phyloP scores from a whole-genome alignment of 2,888 invertebrate genomes.

The Merodon equestris region DNA sequence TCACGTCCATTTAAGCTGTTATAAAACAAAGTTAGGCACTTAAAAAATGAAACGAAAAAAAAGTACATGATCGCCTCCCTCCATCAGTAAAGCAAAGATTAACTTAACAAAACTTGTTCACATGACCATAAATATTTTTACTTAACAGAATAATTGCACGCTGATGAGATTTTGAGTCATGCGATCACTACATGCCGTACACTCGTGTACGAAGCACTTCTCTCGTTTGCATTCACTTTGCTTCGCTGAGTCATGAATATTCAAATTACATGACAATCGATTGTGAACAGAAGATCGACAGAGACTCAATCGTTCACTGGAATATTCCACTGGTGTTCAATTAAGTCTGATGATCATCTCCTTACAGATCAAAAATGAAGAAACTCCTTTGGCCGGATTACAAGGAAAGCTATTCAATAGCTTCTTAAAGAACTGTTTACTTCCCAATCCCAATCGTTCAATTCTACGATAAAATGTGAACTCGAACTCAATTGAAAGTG shows the following conservation, averaged over 20 bases:
- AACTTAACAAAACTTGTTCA: slow-evolving; percentile 40
- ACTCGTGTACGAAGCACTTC: slow-evolving; percentile 12
- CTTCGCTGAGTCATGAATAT: slow-evolving; percentile 60
- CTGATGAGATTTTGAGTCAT: slow-evolving; percentile 57
- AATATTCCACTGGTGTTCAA: slow-evolving; percentile 21
- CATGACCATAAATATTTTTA: slow-evolving; percentile 49
- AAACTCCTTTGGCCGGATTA: slow-evolving; percentile 62
- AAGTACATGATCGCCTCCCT: too few relatives aligned
- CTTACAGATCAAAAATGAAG: slow-evolving; percentile 63
- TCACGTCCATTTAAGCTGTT: slow-evolving; percentile 5
- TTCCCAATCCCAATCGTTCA: slow-evolving; percentile 27
- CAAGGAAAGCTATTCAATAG: slow-evolving; percentile 63
- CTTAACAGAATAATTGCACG: slow-evolving; percentile 64
- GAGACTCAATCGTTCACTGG: slow-evolving; percentile 22
- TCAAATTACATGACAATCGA: slow-evolving; percentile 49
- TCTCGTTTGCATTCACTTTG: slow-evolving; percentile 35
- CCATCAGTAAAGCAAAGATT: slow-evolving; percentile 5
- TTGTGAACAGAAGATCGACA: slow-evolving; percentile 56
- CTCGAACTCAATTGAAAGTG: slow-evolving; percentile 27
- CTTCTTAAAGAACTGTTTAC: slow-evolving; percentile 35
- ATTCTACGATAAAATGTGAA: slow-evolving; percentile 59
- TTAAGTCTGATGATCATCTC: slow-evolving; percentile 5
- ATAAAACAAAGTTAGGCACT: slow-evolving; percentile 13
- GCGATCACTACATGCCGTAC: slow-evolving; percentile 2
- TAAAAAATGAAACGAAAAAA: slow-evolving; percentile 9